A percentile compares a stretch with the other conserved stretches of the same genome.
Evolutionary conservation across 2,797 vertebrate genomes (phyloP).

Genomic region (Lepidocolaptes lacrymiger): DNA sequence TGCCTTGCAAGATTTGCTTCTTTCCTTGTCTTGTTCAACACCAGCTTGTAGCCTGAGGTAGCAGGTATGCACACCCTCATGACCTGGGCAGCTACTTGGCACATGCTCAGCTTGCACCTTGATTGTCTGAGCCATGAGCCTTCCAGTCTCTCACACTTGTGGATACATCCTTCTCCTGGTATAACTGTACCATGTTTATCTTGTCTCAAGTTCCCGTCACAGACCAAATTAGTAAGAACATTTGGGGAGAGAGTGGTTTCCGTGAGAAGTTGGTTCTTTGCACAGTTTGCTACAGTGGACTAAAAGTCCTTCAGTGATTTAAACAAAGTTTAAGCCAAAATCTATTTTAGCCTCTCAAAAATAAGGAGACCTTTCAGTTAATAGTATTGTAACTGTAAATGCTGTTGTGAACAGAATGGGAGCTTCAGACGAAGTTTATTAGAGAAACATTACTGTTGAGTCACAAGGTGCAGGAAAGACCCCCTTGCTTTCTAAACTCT

Average conservation of each 20-base stretch:
- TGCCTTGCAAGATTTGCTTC: background rate
- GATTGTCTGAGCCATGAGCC: background rate
- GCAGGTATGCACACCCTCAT: background rate
- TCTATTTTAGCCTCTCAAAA: background rate
- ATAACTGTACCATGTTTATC: background rate
- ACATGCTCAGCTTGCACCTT: background rate
- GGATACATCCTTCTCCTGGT: background rate
- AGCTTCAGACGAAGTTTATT: background rate
- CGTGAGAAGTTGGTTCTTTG: background rate
- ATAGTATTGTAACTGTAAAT: background rate
- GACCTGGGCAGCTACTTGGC: background rate
- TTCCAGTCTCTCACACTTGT: background rate
- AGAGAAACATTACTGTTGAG: fast-evolving
- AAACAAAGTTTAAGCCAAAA: background rate
- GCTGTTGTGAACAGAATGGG: background rate
- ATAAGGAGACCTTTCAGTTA: background rate
- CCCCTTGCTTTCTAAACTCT: background rate
- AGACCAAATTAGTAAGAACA: background rate
- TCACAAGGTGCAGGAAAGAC: background rate
- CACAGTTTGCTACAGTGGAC: background rate
- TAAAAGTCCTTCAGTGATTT: background rate
- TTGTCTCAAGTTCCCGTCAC: background rate
- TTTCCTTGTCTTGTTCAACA: background rate
- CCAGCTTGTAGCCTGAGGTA: background rate
- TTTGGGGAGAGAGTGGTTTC: background rate